A percentile compares a stretch with the other conserved stretches of the same genome.
Evolutionary conservation across 1,140 invertebrate genomes (phyloP).

Genomic region (Hycleus cichorii): DNA sequence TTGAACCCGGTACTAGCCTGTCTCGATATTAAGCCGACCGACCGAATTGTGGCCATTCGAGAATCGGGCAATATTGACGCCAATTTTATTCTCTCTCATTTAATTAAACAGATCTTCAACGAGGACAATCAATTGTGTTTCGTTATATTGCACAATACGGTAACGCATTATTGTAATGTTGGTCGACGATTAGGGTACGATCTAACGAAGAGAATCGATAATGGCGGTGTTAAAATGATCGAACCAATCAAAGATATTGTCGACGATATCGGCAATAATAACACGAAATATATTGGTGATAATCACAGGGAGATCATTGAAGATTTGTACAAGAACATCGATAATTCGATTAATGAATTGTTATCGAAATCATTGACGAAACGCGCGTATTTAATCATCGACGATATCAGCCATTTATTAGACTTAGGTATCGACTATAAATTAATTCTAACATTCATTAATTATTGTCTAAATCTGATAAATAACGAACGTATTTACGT

Average conservation of each 20-base stretch:
- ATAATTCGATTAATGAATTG: conserved; percentile 23
- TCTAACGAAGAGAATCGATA: conserved; percentile 49
- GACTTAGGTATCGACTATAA: conserved; percentile 50
- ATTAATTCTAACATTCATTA: conserved; percentile 49
- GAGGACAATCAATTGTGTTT: conserved; percentile 52
- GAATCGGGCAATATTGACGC: conserved; percentile 61
- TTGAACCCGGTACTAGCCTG: conserved; percentile 31
- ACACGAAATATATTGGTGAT: conserved; percentile 5
- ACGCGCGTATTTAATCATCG: conserved; percentile 52
- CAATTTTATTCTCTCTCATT: conserved; percentile 59
- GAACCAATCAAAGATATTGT: conserved; percentile 49
- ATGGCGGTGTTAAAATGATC: conserved; percentile 47
- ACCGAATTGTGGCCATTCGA: conserved; percentile 54
- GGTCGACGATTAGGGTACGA: conserved; percentile 67
- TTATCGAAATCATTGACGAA: background rate
- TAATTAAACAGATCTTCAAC: conserved; percentile 46
- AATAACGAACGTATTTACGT: conserved; percentile 40
- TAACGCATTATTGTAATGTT: conserved; percentile 63
- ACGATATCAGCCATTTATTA: conserved; percentile 61
- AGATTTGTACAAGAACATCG: conserved; percentile 31
- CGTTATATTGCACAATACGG: conserved; percentile 59
- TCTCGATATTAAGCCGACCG: conserved; percentile 29
- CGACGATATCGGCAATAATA: conserved; percentile 35
- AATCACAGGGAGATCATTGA: conserved; percentile 33
- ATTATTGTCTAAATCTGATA: conserved; percentile 40